Conservation (phyloP, 2,797 vertebrate genomes). For the Mormyrus hasselquistii region DNA sequence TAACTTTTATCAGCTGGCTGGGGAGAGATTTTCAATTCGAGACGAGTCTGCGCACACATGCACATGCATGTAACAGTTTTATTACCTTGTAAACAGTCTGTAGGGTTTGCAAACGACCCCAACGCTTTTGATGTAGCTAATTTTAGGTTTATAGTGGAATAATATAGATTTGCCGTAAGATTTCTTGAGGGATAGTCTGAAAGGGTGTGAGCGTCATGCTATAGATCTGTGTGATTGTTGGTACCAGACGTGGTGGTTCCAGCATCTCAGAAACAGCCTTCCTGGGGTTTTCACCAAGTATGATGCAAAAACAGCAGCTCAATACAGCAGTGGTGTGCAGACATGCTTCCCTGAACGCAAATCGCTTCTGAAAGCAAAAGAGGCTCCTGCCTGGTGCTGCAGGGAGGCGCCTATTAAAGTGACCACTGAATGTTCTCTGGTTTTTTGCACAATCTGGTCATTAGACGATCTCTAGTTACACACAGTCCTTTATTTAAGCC, state of each 20-base stretch:
- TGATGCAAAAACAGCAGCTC: neutral
- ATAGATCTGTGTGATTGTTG: neutral
- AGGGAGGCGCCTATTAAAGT: neutral
- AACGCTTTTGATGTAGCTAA: neutral
- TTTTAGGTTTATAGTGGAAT: no score
- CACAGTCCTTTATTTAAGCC: neutral
- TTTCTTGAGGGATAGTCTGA: no score
- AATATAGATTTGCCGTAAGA: no score
- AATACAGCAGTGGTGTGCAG: neutral
- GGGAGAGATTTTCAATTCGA: neutral
- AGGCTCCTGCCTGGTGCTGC: neutral
- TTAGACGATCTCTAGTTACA: neutral
- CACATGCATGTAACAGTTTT: neutral
- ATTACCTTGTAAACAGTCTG: neutral
- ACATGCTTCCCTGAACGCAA: neutral
- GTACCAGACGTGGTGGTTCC: neutral
- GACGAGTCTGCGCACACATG: neutral
- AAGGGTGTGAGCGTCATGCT: no score
- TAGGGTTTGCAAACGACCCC: neutral
- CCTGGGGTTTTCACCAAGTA: neutral
- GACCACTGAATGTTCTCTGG: neutral
- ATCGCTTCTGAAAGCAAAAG: neutral
- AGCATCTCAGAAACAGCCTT: neutral
- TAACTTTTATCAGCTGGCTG: neutral
- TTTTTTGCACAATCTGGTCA: neutral